Evolutionary conservation across 2,113 vertebrate genomes (phyloP).

Genomic region (Indicator maculatus): DNA sequence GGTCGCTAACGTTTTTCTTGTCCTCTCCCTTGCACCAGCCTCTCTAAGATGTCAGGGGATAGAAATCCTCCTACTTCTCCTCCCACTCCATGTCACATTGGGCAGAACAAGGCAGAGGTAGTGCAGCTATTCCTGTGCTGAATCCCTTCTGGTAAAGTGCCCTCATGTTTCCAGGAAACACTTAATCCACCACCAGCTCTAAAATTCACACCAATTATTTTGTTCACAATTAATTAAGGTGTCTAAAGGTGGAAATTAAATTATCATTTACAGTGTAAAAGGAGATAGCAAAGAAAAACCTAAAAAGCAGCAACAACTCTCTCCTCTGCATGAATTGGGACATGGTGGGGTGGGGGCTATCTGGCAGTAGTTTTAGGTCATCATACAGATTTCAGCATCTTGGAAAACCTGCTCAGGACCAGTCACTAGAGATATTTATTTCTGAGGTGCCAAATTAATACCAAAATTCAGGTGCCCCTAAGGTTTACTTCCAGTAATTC

Average conservation of each 20-base stretch:
- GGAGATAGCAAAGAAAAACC: background rate
- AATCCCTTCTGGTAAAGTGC: background rate
- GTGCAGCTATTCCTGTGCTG: background rate
- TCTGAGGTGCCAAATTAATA: background rate
- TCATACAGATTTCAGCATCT: background rate
- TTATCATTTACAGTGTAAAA: background rate
- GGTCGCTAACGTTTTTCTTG: background rate
- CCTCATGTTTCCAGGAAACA: background rate
- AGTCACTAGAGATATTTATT: background rate
- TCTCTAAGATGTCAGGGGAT: background rate
- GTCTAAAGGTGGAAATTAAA: slow-evolving; percentile 44
- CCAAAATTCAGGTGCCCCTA: background rate
- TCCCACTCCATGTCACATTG: accelerated
- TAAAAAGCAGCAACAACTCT: background rate
- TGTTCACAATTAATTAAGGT: slow-evolving; percentile 25
- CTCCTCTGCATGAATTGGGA: background rate
- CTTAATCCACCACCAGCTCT: background rate
- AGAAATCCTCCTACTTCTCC: background rate
- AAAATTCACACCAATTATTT: slow-evolving; percentile 8
- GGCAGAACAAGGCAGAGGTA: background rate
- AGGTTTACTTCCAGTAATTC: background rate
- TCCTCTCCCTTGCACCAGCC: background rate
- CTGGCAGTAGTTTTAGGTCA: background rate
- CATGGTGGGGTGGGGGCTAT: background rate
- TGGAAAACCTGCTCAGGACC: background rate